Evolutionary conservation across 2,113 vertebrate genomes (phyloP), one percentile per base, ranked within the genome.

Genomic region (Etheostoma cragini): DNA sequence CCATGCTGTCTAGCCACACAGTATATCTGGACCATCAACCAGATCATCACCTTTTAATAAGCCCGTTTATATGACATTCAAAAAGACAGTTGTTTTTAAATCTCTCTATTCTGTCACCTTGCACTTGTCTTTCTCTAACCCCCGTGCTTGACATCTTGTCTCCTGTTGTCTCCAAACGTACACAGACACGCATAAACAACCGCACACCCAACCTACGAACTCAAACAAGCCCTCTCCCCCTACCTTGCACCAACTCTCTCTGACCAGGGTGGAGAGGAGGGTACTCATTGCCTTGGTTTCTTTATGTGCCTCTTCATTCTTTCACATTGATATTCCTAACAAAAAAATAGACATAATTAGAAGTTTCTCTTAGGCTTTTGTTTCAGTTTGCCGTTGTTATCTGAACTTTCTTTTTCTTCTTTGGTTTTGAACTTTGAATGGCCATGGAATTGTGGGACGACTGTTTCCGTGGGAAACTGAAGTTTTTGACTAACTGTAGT

Each of bases 221-320:
- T 77, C 56, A 69, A 71, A 69, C 45, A 45, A 47, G 53, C 46
- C 35, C 26, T 15, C 57, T n/a, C 38, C 33, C 33, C 50, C 54
- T 76, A 60, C 58, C 61, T 83, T n/a, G 50, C 6, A 35, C 84
- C 72, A 80, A 66, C 84, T 75, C 64, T 80, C 83, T 71, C 65
- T 84, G 66, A 35, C 53, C 75, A 67, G 85, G 50, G 66, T 3
- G 17, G 76, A 84, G 81, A 71, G 62, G 84, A 82, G 72, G 82
- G 56, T 53, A 76, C 83, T 83, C 21, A 88, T 88, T 94, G 92
- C 93, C 92, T 92, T 93, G 89, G 87, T 92, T 94, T 92, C 90
- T 91, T 93, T 82, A 92, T 70, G 91, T 94, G 93, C 92, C 93
- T 93, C 88, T 89, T 87, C 56, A 90, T 88, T 93, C 81, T 89